Evolutionary conservation across 2,797 vertebrate species (phyloP).

Genomic region (Xenops minutus): DNA sequence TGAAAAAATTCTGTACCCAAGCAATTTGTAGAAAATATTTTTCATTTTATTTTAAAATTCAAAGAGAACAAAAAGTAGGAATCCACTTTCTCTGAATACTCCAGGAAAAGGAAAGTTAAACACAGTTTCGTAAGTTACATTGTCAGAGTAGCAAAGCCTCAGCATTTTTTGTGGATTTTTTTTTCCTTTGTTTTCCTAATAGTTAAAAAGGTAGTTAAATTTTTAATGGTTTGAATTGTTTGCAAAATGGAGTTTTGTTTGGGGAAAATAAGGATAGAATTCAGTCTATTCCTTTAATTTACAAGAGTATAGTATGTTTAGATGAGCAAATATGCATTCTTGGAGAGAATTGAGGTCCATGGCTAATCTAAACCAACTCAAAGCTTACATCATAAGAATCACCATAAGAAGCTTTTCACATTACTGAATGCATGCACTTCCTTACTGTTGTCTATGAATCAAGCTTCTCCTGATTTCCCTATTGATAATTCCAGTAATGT

Average conservation of each 20-base stretch:
- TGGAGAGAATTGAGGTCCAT: not conserved
- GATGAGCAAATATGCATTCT: not conserved
- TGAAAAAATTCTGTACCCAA: not conserved
- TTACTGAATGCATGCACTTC: not conserved
- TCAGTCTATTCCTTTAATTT: not conserved
- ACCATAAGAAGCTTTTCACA: not conserved
- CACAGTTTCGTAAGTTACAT: not conserved
- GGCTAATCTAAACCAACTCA: not conserved
- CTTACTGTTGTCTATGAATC: not conserved
- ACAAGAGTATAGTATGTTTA: not conserved
- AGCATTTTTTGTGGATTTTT: fast-evolving
- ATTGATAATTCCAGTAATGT: not conserved
- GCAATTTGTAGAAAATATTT: not conserved
- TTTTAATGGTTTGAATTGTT: not conserved
- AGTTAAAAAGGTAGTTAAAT: not conserved
- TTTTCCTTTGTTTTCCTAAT: not conserved
- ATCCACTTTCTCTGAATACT: not conserved
- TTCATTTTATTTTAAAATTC: not conserved
- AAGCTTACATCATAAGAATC: not conserved
- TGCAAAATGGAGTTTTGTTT: not conserved
- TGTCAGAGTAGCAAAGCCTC: not conserved
- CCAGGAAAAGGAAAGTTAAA: not conserved
- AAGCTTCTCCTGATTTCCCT: not conserved
- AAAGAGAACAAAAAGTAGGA: not conserved
- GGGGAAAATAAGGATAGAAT: not conserved